These are phyloP conservation scores for Dendroctonus valens DNA, from an alignment of 1,140 invertebrate genomes.

Conservation along the genomic window DNA sequence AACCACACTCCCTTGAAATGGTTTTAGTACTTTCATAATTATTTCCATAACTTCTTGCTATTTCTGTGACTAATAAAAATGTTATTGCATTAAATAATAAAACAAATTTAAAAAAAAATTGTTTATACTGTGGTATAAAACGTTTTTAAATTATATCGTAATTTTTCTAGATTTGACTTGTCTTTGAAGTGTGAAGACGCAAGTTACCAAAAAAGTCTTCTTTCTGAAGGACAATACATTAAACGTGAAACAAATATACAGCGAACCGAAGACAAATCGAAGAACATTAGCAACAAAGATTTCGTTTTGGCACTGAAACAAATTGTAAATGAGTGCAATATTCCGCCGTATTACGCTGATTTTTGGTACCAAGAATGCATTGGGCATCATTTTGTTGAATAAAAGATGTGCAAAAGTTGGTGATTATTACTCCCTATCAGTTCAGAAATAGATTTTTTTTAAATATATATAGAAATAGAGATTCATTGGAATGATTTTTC, in stretches of 20 bases:
- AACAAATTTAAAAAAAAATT: too few relatives aligned
- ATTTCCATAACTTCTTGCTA: too few relatives aligned
- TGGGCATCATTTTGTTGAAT: constrained; percentile 18
- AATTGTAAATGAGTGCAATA: constrained; percentile 15
- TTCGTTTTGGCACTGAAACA: constrained; percentile 30
- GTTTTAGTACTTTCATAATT: too few relatives aligned
- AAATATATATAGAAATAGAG: too few relatives aligned
- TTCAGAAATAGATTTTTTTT: too few relatives aligned
- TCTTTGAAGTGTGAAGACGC: not conserved
- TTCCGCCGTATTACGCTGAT: constrained; percentile 31
- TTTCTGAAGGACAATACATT: constrained; percentile 17
- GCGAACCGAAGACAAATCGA: constrained; percentile 28
- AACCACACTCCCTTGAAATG: too few relatives aligned
- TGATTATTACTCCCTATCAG: not conserved
- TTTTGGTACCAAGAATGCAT: constrained; percentile 27
- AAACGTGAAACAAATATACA: constrained; percentile 10
- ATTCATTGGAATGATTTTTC: too few relatives aligned
- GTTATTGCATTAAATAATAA: too few relatives aligned
- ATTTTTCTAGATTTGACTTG: constrained; percentile 33
- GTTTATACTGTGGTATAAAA: too few relatives aligned
- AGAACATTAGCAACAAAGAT: constrained; percentile 31
- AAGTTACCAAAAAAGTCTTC: not conserved
- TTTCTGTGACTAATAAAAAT: too few relatives aligned
- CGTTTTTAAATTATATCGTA: not conserved
- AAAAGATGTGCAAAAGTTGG: not conserved